Evolutionary conservation across 2,797 vertebrate species (phyloP).

Genomic region (Onychomys leucogaster): DNA sequence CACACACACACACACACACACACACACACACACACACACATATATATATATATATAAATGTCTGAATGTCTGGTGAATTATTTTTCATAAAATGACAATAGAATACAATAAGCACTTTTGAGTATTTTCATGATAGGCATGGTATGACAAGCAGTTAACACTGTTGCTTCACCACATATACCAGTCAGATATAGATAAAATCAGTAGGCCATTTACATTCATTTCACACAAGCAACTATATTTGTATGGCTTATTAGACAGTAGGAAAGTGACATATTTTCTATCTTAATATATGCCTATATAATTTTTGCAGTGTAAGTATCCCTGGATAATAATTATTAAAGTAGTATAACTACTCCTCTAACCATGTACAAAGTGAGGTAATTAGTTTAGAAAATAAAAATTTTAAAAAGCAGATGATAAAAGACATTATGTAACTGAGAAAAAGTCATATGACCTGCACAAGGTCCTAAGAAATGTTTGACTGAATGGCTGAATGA

Average conservation of each 20-base stretch:
- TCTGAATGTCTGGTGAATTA: not conserved
- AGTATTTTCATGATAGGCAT: not conserved
- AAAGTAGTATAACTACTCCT: not conserved
- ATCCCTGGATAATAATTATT: conserved; percentile 47
- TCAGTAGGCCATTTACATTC: not conserved
- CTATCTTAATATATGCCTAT: not conserved
- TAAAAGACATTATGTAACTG: conserved; percentile 24
- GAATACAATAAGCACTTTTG: not conserved
- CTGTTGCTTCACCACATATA: not conserved
- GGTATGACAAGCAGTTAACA: not conserved
- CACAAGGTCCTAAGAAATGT: not conserved
- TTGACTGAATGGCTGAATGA: conserved; percentile 15
- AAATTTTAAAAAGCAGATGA: conserved; percentile 44
- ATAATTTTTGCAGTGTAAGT: conserved; percentile 9
- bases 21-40: too few relatives aligned
- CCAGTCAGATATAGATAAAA: not conserved
- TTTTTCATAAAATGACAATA: not conserved
- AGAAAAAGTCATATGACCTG: not conserved
- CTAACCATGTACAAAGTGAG: conserved; percentile 39
- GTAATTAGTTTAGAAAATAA: conserved; percentile 33
- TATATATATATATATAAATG: not conserved
- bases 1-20: not conserved
- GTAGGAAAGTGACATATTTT: not conserved
- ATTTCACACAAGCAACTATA: not conserved
- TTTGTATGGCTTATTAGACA: not conserved